Evolutionary conservation across 2,113 vertebrate species (phyloP).

Genomic region (Dicentrarchus labrax): DNA sequence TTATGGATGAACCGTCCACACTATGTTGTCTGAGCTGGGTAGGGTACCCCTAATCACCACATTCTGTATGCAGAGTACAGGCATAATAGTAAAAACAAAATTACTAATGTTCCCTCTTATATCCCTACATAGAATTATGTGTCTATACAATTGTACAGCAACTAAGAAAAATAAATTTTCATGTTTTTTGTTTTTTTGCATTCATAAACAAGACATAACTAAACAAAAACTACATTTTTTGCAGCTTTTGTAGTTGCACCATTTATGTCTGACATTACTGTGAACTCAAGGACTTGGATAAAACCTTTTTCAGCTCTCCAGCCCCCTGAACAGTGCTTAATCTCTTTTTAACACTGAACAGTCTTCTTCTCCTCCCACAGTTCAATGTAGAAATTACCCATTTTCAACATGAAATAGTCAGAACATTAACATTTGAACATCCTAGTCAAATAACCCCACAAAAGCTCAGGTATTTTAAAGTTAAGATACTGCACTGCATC

Average conservation of each 20-base stretch:
- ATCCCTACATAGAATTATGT: too few relatives aligned
- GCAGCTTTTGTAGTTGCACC: not conserved
- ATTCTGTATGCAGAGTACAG: not conserved
- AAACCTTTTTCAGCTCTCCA: slow-evolving; percentile 6
- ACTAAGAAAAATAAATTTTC: too few relatives aligned
- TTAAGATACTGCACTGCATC: slow-evolving; percentile 10
- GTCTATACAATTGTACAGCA: too few relatives aligned
- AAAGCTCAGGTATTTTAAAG: not conserved
- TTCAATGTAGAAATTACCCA: not conserved
- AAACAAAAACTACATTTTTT: not conserved
- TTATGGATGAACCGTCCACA: slow-evolving; percentile 19
- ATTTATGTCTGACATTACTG: not conserved
- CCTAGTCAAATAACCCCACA: not conserved
- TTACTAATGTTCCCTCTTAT: not conserved
- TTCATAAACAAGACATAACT: not conserved
- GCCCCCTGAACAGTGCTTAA: not conserved
- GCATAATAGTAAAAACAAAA: not conserved
- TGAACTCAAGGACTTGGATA: not conserved
- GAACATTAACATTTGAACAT: not conserved
- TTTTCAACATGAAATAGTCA: not conserved
- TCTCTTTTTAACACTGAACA: not conserved
- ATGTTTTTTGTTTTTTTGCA: too few relatives aligned
- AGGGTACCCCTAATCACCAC: not conserved
- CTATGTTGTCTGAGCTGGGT: not conserved
- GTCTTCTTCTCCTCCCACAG: not conserved